These are phyloP conservation scores for Campylomormyrus numenius DNA, from an alignment of 2,113 vertebrate species.

Conservation along the genomic window DNA sequence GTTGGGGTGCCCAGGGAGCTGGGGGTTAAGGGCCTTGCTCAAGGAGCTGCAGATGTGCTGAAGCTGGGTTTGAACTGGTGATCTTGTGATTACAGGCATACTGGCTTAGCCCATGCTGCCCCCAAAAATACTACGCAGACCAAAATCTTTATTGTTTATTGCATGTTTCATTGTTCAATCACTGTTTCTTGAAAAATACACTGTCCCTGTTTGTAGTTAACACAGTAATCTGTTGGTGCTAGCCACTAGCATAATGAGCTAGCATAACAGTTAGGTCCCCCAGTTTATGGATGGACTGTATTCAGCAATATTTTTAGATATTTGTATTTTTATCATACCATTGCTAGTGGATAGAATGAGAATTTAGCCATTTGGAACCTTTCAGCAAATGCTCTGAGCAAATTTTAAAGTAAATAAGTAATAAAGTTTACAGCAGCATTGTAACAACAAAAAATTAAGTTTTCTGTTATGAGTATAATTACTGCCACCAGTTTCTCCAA, in stretches of 20 bases:
- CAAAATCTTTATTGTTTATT: neutral
- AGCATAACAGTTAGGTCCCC: neutral
- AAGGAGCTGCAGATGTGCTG: no score
- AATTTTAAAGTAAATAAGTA: neutral
- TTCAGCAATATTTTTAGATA: neutral
- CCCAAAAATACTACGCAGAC: neutral
- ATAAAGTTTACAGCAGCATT: neutral
- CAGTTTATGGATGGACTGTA: neutral
- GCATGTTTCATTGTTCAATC: neutral
- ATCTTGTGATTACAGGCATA: no score
- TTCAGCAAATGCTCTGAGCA: neutral
- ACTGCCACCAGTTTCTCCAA: neutral
- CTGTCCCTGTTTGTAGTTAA: neutral
- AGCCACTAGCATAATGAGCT: neutral
- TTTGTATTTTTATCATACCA: neutral
- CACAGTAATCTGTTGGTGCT: neutral
- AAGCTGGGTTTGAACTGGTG: no score
- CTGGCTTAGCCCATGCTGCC: no score
- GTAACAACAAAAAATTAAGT: neutral
- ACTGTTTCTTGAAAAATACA: neutral
- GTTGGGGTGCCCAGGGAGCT: no score
- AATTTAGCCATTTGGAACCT: neutral
- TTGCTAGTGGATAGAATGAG: neutral
- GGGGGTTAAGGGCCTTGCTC: no score
- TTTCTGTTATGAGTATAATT: neutral